Evolutionary conservation across 1,140 invertebrate genomes (phyloP).

Genomic region (Cryptotermes secundus): DNA sequence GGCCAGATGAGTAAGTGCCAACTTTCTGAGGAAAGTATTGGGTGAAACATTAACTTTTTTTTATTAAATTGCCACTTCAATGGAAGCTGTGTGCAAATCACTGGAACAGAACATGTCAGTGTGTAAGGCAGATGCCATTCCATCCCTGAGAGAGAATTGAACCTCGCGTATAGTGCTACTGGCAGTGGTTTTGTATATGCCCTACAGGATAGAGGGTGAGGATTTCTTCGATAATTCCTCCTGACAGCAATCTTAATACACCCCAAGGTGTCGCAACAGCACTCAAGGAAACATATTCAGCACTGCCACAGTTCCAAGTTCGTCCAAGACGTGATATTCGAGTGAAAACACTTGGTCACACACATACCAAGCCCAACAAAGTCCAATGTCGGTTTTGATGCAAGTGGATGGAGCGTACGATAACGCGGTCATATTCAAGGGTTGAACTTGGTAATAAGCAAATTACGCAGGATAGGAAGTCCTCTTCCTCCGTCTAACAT

Average conservation of each 20-base stretch:
- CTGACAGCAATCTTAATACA: neutral
- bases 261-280: neutral
- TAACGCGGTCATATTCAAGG: neutral
- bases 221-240: neutral
- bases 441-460: constrained; percentile 1
- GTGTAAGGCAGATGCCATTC: neutral
- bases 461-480: neutral
- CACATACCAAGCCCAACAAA: neutral
- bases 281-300: neutral
- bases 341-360: constrained; percentile 9
- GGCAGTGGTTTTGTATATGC: neutral
- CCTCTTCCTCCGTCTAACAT: neutral
- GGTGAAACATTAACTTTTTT: no score
- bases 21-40: no score
- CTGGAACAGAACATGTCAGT: no score
- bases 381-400: constrained; percentile 14
- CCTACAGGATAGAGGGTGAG: neutral
- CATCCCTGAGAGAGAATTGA: neutral
- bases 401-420: neutral
- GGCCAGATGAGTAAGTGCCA: no score
- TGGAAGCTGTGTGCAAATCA: no score
- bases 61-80: no score
- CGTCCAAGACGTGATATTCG: constrained; percentile 5
- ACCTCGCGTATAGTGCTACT: neutral
- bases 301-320: neutral